phyloP scores from a whole-genome alignment of 2,797 vertebrate genomes.

The Phrynocephalus forsythii region DNA sequence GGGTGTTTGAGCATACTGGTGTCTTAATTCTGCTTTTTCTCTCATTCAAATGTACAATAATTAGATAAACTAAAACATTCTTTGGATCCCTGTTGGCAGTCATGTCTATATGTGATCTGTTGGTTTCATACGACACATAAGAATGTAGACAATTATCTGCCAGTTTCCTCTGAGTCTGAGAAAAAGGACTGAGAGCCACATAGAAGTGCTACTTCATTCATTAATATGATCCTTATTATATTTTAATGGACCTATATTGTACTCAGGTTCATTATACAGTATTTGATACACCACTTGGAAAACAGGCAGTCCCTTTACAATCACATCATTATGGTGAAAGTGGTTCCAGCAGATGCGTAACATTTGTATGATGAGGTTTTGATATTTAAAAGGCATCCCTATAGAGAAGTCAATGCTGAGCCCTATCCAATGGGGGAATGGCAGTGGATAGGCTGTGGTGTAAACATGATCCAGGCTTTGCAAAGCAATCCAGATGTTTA shows the following conservation, averaged over 20 bases:
- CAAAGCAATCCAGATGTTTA: neutral
- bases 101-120: neutral
- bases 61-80: neutral
- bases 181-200: neutral
- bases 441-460: neutral
- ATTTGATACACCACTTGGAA: slow-evolving; percentile 19
- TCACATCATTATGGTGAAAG: neutral
- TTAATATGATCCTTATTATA: slow-evolving; percentile 10
- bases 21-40: neutral
- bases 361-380: slow-evolving; percentile 17
- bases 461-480: neutral
- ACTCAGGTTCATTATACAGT: slow-evolving; percentile 1
- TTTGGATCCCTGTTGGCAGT: neutral
- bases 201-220: neutral
- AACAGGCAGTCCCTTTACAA: slow-evolving; percentile 22
- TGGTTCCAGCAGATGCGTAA: neutral
- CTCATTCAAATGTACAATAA: neutral
- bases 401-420: neutral
- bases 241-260: slow-evolving; percentile 12
- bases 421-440: neutral
- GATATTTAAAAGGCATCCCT: neutral
- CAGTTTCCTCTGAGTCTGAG: neutral
- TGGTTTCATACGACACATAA: neutral
- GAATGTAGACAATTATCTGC: neutral
- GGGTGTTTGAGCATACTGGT: neutral